Evolutionary conservation across 92 coral and sea anemone genomes (phyloP).

Genomic region (Montipora capitata): DNA sequence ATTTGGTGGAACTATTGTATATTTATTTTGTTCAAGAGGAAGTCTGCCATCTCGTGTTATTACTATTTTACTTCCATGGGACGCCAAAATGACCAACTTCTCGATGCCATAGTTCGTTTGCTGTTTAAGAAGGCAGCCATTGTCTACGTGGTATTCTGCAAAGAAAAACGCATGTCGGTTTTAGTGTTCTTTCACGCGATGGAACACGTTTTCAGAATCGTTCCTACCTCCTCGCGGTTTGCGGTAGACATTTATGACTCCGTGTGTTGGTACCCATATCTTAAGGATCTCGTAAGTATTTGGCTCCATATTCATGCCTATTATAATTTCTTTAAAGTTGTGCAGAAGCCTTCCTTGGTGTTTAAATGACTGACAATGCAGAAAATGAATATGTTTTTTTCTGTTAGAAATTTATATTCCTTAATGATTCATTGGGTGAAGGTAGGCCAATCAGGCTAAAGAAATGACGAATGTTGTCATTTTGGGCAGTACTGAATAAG

Average conservation of each 20-base stretch:
- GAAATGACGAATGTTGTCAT: background rate
- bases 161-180: background rate
- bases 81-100: conserved; percentile 18
- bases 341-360: background rate
- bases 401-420: background rate
- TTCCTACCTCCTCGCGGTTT: background rate
- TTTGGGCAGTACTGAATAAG: background rate
- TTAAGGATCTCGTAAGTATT: conserved; percentile 9
- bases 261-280: conserved; percentile 45
- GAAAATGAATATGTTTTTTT: background rate
- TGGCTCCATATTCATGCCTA: background rate
- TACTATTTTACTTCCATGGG: conserved; percentile 10
- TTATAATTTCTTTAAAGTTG: background rate
- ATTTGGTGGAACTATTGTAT: conserved; percentile 1
- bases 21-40: background rate
- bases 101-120: background rate
- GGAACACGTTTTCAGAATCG: background rate
- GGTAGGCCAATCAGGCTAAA: conserved; percentile 18
- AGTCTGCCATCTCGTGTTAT: background rate
- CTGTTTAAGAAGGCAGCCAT: background rate
- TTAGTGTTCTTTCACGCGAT: background rate
- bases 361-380: background rate
- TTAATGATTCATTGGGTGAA: background rate
- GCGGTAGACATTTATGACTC: conserved; percentile 22
- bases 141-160: conserved; percentile 36